Conservation (phyloP, 2,113 vertebrate genomes). For the Amphiprion ocellaris region DNA sequence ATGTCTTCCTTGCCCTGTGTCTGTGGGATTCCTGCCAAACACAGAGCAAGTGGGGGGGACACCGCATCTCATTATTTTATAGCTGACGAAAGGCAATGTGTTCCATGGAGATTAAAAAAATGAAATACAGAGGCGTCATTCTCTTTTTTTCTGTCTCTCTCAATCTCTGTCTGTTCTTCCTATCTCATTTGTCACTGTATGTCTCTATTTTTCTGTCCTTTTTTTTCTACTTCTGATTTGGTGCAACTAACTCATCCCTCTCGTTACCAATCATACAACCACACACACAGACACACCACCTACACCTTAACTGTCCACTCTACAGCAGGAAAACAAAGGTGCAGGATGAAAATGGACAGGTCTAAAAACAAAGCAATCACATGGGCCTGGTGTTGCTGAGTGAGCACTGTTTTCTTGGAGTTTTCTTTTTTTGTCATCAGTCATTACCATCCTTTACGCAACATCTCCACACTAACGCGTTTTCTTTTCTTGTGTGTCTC, state of each 20-base stretch:
- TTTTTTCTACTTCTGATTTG: constrained; percentile 14
- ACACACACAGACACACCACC: background rate
- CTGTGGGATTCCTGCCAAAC: constrained; percentile 75
- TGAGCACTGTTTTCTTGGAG: background rate
- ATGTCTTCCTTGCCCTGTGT: constrained; percentile 61
- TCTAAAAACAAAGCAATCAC: constrained; percentile 2
- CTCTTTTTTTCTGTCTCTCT: constrained; percentile 20
- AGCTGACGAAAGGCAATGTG: constrained; percentile 75
- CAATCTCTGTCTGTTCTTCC: constrained; percentile 31
- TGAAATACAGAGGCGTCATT: constrained; percentile 60
- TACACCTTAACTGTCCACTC: background rate
- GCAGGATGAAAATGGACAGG: constrained; percentile 28
- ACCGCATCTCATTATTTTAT: constrained; percentile 75
- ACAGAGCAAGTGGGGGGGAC: constrained; percentile 37
- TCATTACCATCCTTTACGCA: background rate
- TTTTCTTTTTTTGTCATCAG: background rate
- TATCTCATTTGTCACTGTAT: constrained; percentile 27
- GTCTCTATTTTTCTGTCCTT: constrained; percentile 30
- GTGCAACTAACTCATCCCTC: constrained; percentile 1
- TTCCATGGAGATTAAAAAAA: constrained; percentile 66
- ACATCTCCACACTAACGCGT: too few species aligned
- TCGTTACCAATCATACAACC: background rate
- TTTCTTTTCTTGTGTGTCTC: too few species aligned
- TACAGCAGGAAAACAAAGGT: constrained; percentile 9
- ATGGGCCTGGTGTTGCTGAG: background rate